These are phyloP conservation scores for Chelidonichthys spinosus DNA, from an alignment of 2,797 vertebrate genomes.

Conservation along the genomic window DNA sequence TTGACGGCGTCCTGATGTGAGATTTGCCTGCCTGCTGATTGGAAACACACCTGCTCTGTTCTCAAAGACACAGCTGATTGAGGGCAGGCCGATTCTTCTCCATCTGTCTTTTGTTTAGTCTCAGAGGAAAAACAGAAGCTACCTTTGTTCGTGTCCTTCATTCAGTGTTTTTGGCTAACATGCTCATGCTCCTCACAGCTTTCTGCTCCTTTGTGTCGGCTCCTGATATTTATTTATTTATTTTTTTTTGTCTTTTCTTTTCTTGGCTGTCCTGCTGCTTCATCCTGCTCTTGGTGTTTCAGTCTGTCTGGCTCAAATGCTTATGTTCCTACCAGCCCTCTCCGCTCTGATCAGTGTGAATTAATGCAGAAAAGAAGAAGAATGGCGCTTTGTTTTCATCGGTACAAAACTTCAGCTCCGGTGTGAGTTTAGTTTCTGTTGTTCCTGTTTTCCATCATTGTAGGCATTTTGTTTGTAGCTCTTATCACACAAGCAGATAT, in stretches of 20 bases:
- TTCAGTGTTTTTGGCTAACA: conserved; percentile 14
- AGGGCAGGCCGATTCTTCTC: neutral
- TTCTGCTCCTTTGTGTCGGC: conserved; percentile 22
- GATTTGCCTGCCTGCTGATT: conserved; percentile 20
- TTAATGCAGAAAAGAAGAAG: conserved; percentile 21
- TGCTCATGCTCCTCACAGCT: conserved; percentile 33
- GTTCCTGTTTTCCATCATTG: neutral
- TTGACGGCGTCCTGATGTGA: neutral
- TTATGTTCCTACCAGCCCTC: conserved; percentile 36
- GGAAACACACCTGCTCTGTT: conserved; percentile 11
- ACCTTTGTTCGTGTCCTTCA: neutral
- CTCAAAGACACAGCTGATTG: neutral
- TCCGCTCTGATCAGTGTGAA: conserved; percentile 21
- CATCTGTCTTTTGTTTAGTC: neutral
- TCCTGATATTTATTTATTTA: conserved; percentile 1
- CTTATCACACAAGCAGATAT: neutral
- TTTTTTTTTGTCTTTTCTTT: neutral
- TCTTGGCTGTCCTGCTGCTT: conserved; percentile 23
- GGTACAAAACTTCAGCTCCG: neutral
- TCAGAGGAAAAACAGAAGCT: neutral
- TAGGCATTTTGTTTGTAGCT: neutral
- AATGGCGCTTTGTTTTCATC: conserved; percentile 22
- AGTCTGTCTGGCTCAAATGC: conserved; percentile 31
- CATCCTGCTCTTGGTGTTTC: conserved; percentile 2
- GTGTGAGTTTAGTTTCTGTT: neutral